A percentile compares a stretch with the other conserved stretches of the same genome.
Conservation (phyloP, 2,797 vertebrate species). For the Taenioides sp. region DNA sequence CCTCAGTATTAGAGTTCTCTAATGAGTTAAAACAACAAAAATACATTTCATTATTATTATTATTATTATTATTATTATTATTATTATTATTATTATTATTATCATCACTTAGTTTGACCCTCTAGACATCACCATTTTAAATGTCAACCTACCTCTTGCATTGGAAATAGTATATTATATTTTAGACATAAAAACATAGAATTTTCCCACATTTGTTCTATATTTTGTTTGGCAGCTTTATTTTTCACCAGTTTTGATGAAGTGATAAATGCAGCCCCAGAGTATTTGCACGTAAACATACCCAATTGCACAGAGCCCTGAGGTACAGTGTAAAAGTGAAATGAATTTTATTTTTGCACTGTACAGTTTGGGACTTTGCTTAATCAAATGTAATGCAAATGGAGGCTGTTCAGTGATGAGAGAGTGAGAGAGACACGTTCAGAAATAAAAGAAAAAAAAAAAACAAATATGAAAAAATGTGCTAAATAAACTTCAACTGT, state of each 20-base stretch:
- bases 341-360: background rate
- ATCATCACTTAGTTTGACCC: background rate
- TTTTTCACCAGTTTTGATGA: background rate
- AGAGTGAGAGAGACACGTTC: constrained; percentile 13
- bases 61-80: no score
- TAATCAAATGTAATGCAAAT: constrained; percentile 35
- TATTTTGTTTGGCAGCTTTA: background rate
- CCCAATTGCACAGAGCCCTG: background rate
- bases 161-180: constrained; percentile 1
- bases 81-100: no score
- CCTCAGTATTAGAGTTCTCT: background rate
- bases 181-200: background rate
- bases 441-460: background rate
- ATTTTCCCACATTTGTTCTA: background rate
- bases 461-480: no score
- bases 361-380: background rate
- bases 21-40: background rate
- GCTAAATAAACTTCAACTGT: no score
- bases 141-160: constrained; percentile 14
- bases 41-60: no score
- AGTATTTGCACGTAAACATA: constrained; percentile 28
- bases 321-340: background rate
- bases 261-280: background rate
- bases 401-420: constrained; percentile 10
- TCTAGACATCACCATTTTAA: constrained; percentile 1